Base-by-base conservation (phyloP, 2,113 vertebrate species). In the Indicator maculatus region DNA sequence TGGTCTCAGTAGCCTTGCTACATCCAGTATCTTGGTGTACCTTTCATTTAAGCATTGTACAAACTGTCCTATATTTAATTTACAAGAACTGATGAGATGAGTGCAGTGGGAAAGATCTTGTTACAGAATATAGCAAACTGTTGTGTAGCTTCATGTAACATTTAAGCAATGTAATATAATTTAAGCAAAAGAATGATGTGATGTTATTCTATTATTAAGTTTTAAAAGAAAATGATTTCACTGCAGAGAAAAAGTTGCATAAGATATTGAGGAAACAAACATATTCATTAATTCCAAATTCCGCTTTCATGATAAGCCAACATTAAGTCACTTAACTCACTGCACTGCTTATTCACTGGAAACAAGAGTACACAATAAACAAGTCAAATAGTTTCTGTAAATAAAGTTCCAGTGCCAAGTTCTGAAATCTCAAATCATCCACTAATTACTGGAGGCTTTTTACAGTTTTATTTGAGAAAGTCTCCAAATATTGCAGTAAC, bases 381-480 rank as follows among this genome's bases (percentile, higher is more conserved):
- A 83, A 84, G 65, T 86, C 67, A 91, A 88, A 47, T 15, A 73
- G n/a, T n/a, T 84, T 61, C 72, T 85, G 75, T 78, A 92, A 58
- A 93, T 72, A 88, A 21, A 56, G 16, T 73, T 86, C 27, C 38
- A 7, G 44, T 93, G 95, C 88, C 95, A 93, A 86, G 33, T 52
- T 89, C 33, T 72, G 87, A 78, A 83, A 78, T 93, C 47, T 88
- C 39, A 14, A 47, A 69, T 72, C 27, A 6, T 47, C 65, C 79
- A 50, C 82, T 93, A 93, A 93, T 90, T 95, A 65, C 87, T 90
- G 78, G 55, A 89, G 78, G 71, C 56, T 77, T 83, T 94, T 60
- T 50, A 70, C 11, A 27, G 33, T 86, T 96, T 60, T 56, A 24
- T 93, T 89, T 81, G 85, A 92, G 65, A 88, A 88, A 77, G 75